Base-by-base conservation (phyloP, 2,113 vertebrate genomes). In the Tenrec ecaudatus region DNA sequence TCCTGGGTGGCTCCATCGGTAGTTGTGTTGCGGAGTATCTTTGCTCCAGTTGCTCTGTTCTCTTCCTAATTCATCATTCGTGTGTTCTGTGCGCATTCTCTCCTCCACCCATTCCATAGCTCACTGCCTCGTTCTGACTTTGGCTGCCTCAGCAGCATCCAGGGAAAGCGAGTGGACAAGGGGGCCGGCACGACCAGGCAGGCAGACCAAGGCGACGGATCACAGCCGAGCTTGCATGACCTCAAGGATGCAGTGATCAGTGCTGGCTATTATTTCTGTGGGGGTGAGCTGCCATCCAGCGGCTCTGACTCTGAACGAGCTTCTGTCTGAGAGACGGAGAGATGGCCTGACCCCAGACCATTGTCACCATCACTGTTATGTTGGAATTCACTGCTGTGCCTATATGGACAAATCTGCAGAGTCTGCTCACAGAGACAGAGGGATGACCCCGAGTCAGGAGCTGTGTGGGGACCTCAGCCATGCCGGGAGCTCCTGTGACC, bases 31-130 rank as follows among this genome's bases (percentile, higher is more conserved):
- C 84, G 17, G 25, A 93, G 14, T 47, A 38, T 75, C 89, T 89
- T 88, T 38, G 71, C 68, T 77, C 77, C 29, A 2, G 68, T 86
- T 94, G 77, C 57, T 95, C 80, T 92, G 77, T 64, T 62, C 80
- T 83, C 64, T 2, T 36, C 23, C 71, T 22, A 6, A 90, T 68
- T 82, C 53, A n/a, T 79, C 16, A 4, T 77, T 78, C 80, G 60
- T 23, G 58, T n/a, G 14, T 77, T 78, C 62, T 96, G 92, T 88
- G n/a, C 62, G 60, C 86, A 71, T 71, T 76, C 40, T 89, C 69
- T 82, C 57, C 90, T 73, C 91, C 40, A 14, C n/a, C 80, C 57
- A 43, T 1, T 62, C 58, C n/a, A 3, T 4, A 20, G 25, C 43
- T 38, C 31, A 75, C 33, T 27, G 12, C 16, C 1, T 71, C 33